Conservation (phyloP, 2,888 invertebrate species). For the Melinopterus prodromus region DNA sequence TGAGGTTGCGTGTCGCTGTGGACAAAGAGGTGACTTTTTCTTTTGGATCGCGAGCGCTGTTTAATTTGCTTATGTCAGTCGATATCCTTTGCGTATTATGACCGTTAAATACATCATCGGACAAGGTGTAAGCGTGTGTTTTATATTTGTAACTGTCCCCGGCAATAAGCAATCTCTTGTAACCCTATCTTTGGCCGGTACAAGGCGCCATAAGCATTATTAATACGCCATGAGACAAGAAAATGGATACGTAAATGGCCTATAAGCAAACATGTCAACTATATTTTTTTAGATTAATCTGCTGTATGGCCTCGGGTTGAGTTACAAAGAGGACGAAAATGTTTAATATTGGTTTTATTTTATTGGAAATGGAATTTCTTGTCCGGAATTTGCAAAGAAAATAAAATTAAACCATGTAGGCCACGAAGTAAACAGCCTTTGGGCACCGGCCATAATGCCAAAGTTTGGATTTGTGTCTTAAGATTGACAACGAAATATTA, state of each 20-base stretch:
- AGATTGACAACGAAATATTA: no score
- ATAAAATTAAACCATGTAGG: no score
- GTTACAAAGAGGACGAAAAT: no score
- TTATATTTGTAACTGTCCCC: conserved; percentile 4
- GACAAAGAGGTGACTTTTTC: background rate
- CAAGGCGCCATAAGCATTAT: background rate
- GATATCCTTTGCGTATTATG: background rate
- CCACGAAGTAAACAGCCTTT: no score
- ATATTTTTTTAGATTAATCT: no score
- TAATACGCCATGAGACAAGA: background rate
- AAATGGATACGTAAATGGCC: background rate
- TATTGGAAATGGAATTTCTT: no score
- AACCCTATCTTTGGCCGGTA: background rate
- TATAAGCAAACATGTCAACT: no score
- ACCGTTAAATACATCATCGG: background rate
- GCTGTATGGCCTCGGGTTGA: no score
- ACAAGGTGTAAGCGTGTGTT: background rate
- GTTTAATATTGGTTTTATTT: no score
- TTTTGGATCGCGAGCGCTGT: background rate
- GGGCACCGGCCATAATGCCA: no score
- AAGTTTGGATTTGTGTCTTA: no score
- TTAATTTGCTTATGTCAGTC: background rate
- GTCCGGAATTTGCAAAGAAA: no score
- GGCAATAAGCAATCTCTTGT: background rate
- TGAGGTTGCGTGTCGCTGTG: background rate